A percentile compares a stretch with the other conserved stretches of the same genome.
Evolutionary conservation across 2,113 vertebrate genomes (phyloP).

Genomic region (Barbus barbus): DNA sequence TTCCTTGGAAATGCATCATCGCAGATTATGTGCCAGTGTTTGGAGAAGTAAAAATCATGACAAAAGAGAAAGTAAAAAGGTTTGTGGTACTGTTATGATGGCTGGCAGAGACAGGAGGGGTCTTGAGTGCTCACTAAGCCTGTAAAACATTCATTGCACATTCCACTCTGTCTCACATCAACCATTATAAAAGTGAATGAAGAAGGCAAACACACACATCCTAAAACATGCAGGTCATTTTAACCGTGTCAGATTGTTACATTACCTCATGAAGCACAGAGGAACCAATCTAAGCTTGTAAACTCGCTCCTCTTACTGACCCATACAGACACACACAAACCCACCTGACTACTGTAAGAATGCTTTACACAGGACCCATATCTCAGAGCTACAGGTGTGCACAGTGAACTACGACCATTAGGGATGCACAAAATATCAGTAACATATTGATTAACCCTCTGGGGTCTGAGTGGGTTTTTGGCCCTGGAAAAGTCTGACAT

Average conservation of each 20-base stretch:
- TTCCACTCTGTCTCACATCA: neutral
- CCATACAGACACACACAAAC: neutral
- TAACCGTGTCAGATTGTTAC: neutral
- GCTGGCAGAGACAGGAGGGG: neutral
- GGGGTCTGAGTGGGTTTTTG: no score
- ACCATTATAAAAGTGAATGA: neutral
- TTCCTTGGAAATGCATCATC: neutral
- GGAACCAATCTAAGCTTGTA: neutral
- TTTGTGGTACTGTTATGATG: neutral
- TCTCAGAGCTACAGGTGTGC: neutral
- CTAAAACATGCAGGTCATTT: neutral
- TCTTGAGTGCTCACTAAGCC: neutral
- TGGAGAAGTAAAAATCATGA: neutral
- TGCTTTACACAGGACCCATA: neutral
- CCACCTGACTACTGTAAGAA: neutral
- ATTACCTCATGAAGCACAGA: constrained; percentile 18
- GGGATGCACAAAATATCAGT: no score
- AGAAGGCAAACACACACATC: neutral
- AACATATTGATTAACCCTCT: no score
- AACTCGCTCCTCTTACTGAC: neutral
- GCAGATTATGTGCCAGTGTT: neutral
- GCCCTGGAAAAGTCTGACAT: no score
- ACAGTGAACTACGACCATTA: no score
- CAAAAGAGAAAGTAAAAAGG: neutral
- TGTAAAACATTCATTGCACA: constrained; percentile 20